phyloP scores from a whole-genome alignment of 2,888 invertebrate species.

The Agriotes lineatus region DNA sequence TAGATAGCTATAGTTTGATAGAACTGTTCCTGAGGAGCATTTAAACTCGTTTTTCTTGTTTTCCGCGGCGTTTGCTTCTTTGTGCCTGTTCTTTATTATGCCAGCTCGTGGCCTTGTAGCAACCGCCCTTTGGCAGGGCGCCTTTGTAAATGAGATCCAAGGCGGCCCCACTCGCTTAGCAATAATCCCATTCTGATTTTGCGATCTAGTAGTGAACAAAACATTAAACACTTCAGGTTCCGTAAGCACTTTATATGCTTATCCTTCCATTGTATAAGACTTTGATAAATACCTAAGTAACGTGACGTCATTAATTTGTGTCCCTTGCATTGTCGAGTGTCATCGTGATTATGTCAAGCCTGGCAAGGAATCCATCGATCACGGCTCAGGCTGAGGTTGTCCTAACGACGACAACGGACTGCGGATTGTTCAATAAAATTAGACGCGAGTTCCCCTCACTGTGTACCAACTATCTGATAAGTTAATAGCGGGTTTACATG shows the following conservation, averaged over 20 bases:
- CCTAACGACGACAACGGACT: slow-evolving; percentile 23
- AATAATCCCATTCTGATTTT: slow-evolving; percentile 32
- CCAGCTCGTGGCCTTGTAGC: slow-evolving; percentile 6
- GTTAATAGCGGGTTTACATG: slow-evolving; percentile 7
- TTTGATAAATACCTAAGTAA: slow-evolving; percentile 55
- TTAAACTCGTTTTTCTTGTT: slow-evolving; percentile 11
- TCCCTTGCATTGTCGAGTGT: slow-evolving; percentile 51
- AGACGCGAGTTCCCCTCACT: slow-evolving; percentile 13
- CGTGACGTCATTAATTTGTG: slow-evolving; percentile 55
- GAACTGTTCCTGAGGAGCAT: not conserved
- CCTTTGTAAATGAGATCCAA: slow-evolving; percentile 22
- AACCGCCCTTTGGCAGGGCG: slow-evolving; percentile 10
- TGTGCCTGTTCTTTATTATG: slow-evolving; percentile 17
- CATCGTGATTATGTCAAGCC: slow-evolving; percentile 56
- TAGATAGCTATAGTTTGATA: not conserved
- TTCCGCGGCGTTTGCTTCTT: slow-evolving; percentile 3
- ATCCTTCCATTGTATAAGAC: slow-evolving; percentile 32
- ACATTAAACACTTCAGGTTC: slow-evolving; percentile 27
- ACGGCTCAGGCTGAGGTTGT: slow-evolving; percentile 32
- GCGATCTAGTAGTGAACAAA: slow-evolving; percentile 17
- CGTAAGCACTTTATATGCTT: slow-evolving; percentile 34
- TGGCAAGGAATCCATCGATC: slow-evolving; percentile 53
- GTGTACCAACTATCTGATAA: slow-evolving; percentile 15
- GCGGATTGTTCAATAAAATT: slow-evolving; percentile 29
- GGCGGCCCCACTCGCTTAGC: slow-evolving; percentile 19